Base-by-base conservation (phyloP, 2,888 invertebrate genomes). In the Meta bourneti region DNA sequence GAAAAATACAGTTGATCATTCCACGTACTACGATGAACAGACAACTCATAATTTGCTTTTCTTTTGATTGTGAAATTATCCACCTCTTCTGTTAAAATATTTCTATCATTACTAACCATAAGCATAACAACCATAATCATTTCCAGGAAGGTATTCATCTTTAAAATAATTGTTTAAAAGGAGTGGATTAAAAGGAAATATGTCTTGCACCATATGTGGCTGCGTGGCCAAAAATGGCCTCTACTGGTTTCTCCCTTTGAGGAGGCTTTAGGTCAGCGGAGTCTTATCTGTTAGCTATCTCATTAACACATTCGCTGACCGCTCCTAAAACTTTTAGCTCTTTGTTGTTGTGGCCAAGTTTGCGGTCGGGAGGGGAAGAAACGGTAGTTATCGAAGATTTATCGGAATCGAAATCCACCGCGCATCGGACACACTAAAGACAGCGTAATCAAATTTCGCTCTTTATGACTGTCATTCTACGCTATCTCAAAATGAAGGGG, bases 201-300 rank as follows among this genome's bases (percentile, higher is more conserved):
- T 2, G 34, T 34, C 34, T 34, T 34, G 34, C 34, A 34, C 34
- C 34, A 34, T 34, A 34, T 34, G 34, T 4, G 34, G 34, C 4
- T 34, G 34, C 1, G 87, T 80, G 90, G 52, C 6, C 85, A 71
- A 90, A 90, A 69, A 90, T 90, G 90, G 90, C 85, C 19, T 48
- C 80, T 19, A 2, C n/a, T 19, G n/a, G 20, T 61, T 51, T 49
- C 48, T 61, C 51, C 79, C 61, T 49, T 51, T 69, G 34, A 19
- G 52, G 49, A 20, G 16, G 90, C 74, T 81, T 80, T 90, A 81
- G 90, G 85, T 81, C 90, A 90, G 69, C 70, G 90, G 84, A 85
- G 84, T 90, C 90, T 90, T 90, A 90, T 90, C 90, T 87, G 86
- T 91, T 91, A 91, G 86, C 91, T 87, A 91, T 91, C 91, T 91